phyloP scores from a whole-genome alignment of 35 echinoderm and acorn worm species.

The Acanthaster planci region DNA sequence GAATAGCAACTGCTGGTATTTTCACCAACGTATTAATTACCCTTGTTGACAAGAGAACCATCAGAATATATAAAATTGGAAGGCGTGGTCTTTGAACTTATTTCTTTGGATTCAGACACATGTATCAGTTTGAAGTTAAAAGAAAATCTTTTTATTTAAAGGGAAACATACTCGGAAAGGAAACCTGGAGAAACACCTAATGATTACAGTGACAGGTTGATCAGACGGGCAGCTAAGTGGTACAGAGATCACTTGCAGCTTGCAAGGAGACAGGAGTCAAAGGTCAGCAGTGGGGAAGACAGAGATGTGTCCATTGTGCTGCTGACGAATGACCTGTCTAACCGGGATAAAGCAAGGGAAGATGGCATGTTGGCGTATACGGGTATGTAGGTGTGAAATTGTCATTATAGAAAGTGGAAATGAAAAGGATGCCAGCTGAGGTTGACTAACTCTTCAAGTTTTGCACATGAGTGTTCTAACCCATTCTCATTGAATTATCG shows the following conservation, averaged over 20 bases:
- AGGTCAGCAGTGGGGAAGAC: not conserved
- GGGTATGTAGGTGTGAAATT: conserved; percentile 54
- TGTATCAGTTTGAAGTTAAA: not conserved
- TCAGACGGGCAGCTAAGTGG: conserved; percentile 76
- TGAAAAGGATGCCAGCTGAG: no score
- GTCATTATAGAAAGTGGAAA: no score
- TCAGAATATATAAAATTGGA: no score
- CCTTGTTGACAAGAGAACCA: no score
- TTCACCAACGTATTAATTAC: no score
- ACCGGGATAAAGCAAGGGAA: conserved; percentile 71
- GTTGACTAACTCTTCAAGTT: no score
- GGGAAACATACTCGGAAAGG: conserved; percentile 87
- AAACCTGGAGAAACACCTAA: conserved; percentile 76
- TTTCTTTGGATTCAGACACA: no score
- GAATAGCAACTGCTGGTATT: no score
- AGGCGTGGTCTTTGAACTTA: no score
- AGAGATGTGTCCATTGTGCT: conserved; percentile 57
- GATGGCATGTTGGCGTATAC: conserved; percentile 84
- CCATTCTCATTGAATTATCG: no score
- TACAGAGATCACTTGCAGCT: conserved; percentile 65
- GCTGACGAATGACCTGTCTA: conserved; percentile 81
- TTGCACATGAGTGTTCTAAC: no score
- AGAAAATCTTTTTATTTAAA: conserved; percentile 25
- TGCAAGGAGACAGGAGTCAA: not conserved
- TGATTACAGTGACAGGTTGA: conserved; percentile 90